Conservation (phyloP, 2,888 invertebrate genomes). For the Melitaea athalia region DNA sequence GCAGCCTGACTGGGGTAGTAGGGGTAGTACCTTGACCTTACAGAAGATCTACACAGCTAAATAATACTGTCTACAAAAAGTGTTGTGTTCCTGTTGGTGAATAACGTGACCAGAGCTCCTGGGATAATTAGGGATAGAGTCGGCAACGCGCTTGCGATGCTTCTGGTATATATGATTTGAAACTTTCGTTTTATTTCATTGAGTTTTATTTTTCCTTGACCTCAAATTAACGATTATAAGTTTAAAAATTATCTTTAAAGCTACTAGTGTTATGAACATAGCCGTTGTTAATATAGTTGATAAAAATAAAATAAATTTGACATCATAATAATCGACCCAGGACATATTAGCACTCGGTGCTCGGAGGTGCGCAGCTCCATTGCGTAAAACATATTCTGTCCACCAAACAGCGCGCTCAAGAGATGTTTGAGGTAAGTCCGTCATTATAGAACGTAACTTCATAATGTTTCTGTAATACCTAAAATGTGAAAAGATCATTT, state of each 20-base stretch:
- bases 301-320: constrained; percentile 38
- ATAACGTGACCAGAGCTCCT: too few species aligned
- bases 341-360: constrained; percentile 49
- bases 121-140: too few species aligned
- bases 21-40: too few species aligned
- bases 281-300: not conserved
- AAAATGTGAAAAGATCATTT: constrained; percentile 15
- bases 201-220: not conserved
- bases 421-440: constrained; percentile 40
- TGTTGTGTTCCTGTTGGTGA: too few species aligned
- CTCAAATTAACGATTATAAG: not conserved
- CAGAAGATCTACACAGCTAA: too few species aligned
- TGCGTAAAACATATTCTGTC: constrained; percentile 47
- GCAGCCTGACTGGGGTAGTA: too few species aligned
- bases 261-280: not conserved
- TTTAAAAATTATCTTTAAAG: not conserved
- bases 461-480: constrained; percentile 43
- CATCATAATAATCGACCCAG: constrained; percentile 51
- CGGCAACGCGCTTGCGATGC: too few species aligned
- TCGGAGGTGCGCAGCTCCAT: constrained; percentile 42
- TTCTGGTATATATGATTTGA: too few species aligned
- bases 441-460: constrained; percentile 39
- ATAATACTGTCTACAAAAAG: too few species aligned
- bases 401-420: constrained; percentile 53
- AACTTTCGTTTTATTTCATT: not conserved